Evolutionary conservation across 1,140 invertebrate species (phyloP), one percentile per base, ranked within the genome.

Genomic region (Aphaenogaster rudis): DNA sequence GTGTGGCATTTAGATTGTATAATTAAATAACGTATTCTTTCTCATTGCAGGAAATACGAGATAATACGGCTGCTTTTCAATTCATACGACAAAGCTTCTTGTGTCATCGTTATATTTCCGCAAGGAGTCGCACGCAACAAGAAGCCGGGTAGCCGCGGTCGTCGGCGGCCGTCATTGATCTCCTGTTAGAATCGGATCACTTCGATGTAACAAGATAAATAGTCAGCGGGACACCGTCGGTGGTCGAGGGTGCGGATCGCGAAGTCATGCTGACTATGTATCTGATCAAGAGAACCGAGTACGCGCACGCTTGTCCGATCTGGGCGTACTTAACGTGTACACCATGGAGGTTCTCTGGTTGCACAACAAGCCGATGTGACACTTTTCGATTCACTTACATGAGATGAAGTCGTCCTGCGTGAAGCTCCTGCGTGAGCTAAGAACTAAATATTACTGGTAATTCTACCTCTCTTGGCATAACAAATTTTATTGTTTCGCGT

Each of bases 171-270:
- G 90, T 92, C 93, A 92, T 93, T 93, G 93, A 94, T 94, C 92
- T 93, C 89, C 91, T 86, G 90, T 94, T 93, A 94, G 91, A 94
- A 94, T 94, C 89, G 91, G 93, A 94, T 94, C 92, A 91, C 88
- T 91, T 89, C 88, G 87, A 93, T 94, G 90, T 94, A 94, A 95
- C 92, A 93, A 94, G 94, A 95, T 94, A 94, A 94, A 95, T 94
- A 94, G 93, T 93, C 87, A 91, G 76, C 91, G 77, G 91, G 91
- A 91, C 90, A 91, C 89, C 92, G 91, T 89, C 86, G 93, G 93
- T 93, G 93, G 92, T 94, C 92, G 92, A 88, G 91, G 91, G 91
- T 90, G 87, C 81, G 84, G 86, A 93, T 92, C 89, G 92, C 92
- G 86, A 57, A 93, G 92, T 95, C 94, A 95, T 93, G 92, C 90